phyloP scores from a whole-genome alignment of 2,797 vertebrate genomes.

The Chaetophractus vellerosus region DNA sequence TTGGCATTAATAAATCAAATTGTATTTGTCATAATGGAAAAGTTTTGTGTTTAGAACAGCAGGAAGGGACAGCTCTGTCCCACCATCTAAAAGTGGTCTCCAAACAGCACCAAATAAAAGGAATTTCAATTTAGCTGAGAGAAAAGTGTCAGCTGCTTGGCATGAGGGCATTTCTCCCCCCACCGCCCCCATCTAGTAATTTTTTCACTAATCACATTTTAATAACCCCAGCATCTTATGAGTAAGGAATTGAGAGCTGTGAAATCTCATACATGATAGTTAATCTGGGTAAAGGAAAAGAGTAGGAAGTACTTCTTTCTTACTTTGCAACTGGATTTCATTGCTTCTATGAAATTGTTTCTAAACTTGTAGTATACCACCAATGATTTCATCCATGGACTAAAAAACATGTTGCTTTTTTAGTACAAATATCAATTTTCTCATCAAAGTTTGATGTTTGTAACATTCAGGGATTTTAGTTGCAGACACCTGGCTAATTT shows the following conservation, averaged over 20 bases:
- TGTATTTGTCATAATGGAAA: background rate
- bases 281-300: background rate
- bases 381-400: background rate
- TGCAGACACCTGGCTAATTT: background rate
- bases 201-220: background rate
- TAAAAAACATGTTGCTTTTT: background rate
- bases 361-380: background rate
- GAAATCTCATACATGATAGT: background rate
- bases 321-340: background rate
- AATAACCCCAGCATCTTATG: background rate
- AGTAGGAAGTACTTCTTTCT: background rate
- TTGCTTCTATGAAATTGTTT: background rate
- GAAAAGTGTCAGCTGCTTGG: background rate
- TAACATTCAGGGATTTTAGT: background rate
- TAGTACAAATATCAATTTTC: background rate
- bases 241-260: background rate
- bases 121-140: background rate
- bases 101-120: background rate
- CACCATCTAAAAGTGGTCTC: background rate
- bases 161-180: background rate
- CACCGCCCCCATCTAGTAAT: background rate
- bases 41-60: background rate
- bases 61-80: background rate
- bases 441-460: background rate
- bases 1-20: background rate